Conservation (phyloP, 2,113 vertebrate species). For the Sphaerodactylus townsendi region DNA sequence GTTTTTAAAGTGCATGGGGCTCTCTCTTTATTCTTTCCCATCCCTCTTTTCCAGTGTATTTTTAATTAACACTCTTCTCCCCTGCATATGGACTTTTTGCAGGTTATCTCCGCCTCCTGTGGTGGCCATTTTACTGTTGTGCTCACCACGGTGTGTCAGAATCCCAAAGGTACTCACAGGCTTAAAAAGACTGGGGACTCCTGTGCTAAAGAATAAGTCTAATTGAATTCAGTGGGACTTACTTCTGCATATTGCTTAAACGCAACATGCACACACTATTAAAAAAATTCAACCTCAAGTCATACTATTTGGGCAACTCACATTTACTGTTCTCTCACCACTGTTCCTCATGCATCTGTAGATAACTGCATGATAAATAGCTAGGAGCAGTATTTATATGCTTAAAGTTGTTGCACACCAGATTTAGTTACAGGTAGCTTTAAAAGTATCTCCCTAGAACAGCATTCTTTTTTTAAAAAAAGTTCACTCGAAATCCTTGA, state of each 20-base stretch:
- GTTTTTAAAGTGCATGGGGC: too few relatives aligned
- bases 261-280: not conserved
- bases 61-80: too few relatives aligned
- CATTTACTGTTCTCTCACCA: not conserved
- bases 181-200: too few relatives aligned
- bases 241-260: constrained; percentile 6
- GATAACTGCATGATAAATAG: not conserved
- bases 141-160: too few relatives aligned
- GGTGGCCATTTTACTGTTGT: too few relatives aligned
- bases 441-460: not conserved
- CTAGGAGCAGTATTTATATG: not conserved
- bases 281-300: not conserved
- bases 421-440: not conserved
- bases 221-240: not conserved
- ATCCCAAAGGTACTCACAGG: too few relatives aligned
- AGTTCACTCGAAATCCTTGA: not conserved
- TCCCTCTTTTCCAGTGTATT: too few relatives aligned
- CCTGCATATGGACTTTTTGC: too few relatives aligned
- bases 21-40: too few relatives aligned
- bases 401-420: not conserved
- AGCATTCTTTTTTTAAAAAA: not conserved
- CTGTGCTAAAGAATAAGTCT: not conserved
- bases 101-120: too few relatives aligned
- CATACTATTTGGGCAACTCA: not conserved
- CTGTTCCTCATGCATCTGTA: not conserved